Evolutionary conservation across 2,113 vertebrate genomes (phyloP).

Genomic region (Scomber colias): DNA sequence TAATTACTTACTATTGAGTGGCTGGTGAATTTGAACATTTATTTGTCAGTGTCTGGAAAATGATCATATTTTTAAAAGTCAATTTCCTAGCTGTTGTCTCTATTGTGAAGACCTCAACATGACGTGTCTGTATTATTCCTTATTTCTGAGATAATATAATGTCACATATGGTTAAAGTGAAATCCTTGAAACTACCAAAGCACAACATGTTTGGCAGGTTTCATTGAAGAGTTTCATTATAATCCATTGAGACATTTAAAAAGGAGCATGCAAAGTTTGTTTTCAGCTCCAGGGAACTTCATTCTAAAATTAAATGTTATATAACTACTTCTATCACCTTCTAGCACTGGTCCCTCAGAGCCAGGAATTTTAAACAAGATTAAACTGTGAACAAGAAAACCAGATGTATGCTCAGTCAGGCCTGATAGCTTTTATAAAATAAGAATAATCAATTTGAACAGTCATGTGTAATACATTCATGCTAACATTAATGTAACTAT

Average conservation of each 20-base stretch:
- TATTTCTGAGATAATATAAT: background rate
- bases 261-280: background rate
- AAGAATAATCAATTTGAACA: background rate
- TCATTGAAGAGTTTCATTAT: background rate
- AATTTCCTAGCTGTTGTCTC: background rate
- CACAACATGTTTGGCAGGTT: background rate
- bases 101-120: background rate
- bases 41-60: no score
- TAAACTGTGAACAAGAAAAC: background rate
- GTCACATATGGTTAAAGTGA: background rate
- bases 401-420: background rate
- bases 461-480: background rate
- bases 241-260: background rate
- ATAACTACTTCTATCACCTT: conserved; percentile 15
- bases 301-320: conserved; percentile 42
- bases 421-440: background rate
- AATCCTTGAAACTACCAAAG: background rate
- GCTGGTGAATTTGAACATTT: no score
- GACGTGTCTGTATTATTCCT: background rate
- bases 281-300: conserved; percentile 8
- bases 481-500: background rate
- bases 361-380: background rate
- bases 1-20: no score
- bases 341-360: background rate
- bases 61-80: no score